Evolutionary conservation across 2,797 vertebrate genomes (phyloP), one percentile per base, ranked within the genome.

Genomic region (Macropodus opercularis): DNA sequence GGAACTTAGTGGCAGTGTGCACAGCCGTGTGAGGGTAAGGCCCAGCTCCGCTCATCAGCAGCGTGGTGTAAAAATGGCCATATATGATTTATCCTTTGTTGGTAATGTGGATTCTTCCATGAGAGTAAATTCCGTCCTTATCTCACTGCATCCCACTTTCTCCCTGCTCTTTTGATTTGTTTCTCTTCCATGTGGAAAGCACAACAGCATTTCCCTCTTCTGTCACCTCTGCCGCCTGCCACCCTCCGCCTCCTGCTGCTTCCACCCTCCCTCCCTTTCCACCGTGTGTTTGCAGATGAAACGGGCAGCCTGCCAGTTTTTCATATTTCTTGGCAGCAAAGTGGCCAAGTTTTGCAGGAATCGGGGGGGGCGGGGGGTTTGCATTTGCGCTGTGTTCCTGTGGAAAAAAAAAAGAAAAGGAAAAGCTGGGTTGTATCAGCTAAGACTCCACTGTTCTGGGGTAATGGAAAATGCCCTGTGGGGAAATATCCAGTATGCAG

Each of bases 331-430:
- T 93, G 93, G 93, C 93, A 94, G 85, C 81, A 85, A 88, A 90
- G 90, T 84, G 91, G 89, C 87, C 87, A 79, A 92, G 92, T 93
- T 94, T 93, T 93, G 32, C 91, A 94, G 91, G 91, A 90, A 80
- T 63, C 79, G 77, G 89, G 92, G 62, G 76, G 1, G 49, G 69
- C 31, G 59, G 18, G 2, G 44, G 43, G 21, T 95, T 94, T 94
- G 94, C 93, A 95, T 95, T 95, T 95, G 94, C 95, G 95, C 93
- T 93, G 93, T 92, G 92, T 90, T 93, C 90, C 90, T 92, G 89
- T 90, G 90, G 34, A 35, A 35, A 38, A 92, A 92, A 93, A 80
- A 91, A 88, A 86, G 72, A 56, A 62, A 75, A 72, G 60, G 70
- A 78, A 68, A 80, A 32, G 75, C 69, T 66, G 55, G 85, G 58